Base-by-base conservation (phyloP, 1,140 invertebrate species). In the Drosophila littoralis region DNA sequence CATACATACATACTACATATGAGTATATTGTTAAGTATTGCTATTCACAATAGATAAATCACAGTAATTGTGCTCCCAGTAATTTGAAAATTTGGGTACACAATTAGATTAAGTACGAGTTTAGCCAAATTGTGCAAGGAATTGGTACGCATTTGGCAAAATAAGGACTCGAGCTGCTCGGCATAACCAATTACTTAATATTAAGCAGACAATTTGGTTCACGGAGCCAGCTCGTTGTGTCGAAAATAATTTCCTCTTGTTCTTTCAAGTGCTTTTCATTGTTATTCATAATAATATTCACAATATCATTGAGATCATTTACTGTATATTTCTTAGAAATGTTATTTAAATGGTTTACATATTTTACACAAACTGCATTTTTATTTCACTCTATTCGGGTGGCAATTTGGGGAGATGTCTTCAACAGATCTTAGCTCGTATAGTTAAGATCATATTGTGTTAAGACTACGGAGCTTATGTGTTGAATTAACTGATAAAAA, bases 251-350 rank as follows among this genome's bases (percentile, higher is more conserved):
- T 54, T 40, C 36, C 45, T 38, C 45, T 66, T n/a, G 54, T 59
- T 52, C 52, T 52, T 67, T 67, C 45, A 58, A 59, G n/a, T 59
- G 38, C 45, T 67, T 45, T 22, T 67, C 63, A 59, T 67, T 59
- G 45, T 72, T 59, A 52, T 38, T 59, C 67, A 70, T 57, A 42
- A 70, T 57, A 42, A 51, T 60, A 60, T 43, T 51, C 46, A 55
- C 61, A 52, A 54, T 28, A 54, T 42, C 58, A 63, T 54, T 13
- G 17, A 67, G 17, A 72, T 72, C 52, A 72, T 67, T 72, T 67
- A 72, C 63, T 72, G 54, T 72, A 67, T 72, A 72, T 67, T 72
- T 72, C 69, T 58, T 72, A 72, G 69, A 72, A 72, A 72, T 72
- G 69, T 72, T 72, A 72, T 72, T 57, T 67, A 72, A 72, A 58